These are phyloP conservation scores for Drosophila merina DNA, from an alignment of 2,888 invertebrate genomes.

Conservation along the genomic window DNA sequence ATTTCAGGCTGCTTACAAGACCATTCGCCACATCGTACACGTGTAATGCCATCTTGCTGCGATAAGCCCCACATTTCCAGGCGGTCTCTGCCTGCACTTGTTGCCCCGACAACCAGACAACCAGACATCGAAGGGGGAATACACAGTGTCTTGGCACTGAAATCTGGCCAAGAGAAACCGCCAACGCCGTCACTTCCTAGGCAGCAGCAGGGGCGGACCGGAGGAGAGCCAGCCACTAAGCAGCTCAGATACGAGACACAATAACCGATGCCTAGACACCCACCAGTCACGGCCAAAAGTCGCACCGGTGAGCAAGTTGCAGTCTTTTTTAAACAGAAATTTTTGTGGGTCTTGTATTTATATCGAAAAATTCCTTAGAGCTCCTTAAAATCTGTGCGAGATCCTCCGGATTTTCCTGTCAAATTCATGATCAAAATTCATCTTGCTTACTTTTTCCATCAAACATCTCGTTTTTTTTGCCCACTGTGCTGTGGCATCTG, in stretches of 20 bases:
- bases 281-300: slow-evolving; percentile 54
- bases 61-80: slow-evolving; percentile 27
- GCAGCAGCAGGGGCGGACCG: background rate
- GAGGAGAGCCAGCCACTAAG: slow-evolving; percentile 38
- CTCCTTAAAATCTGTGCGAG: too few species aligned
- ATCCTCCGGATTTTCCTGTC: too few species aligned
- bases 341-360: background rate
- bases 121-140: background rate
- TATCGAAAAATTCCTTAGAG: too few species aligned
- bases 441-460: too few species aligned
- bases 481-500: background rate
- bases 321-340: background rate
- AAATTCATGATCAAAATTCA: too few species aligned
- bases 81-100: slow-evolving; percentile 31
- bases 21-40: slow-evolving; percentile 34
- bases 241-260: slow-evolving; percentile 60
- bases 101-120: slow-evolving; percentile 41
- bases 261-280: slow-evolving; percentile 60
- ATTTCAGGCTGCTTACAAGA: slow-evolving; percentile 28
- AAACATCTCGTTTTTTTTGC: background rate
- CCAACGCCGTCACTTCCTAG: slow-evolving; percentile 16
- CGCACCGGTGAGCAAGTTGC: slow-evolving; percentile 10
- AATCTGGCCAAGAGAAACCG: slow-evolving; percentile 38
- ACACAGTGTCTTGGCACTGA: slow-evolving; percentile 34
- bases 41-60: slow-evolving; percentile 39